Evolutionary conservation across 2,797 vertebrate species (phyloP), one percentile per base, ranked within the genome.

Genomic region (Miichthys miiuy): DNA sequence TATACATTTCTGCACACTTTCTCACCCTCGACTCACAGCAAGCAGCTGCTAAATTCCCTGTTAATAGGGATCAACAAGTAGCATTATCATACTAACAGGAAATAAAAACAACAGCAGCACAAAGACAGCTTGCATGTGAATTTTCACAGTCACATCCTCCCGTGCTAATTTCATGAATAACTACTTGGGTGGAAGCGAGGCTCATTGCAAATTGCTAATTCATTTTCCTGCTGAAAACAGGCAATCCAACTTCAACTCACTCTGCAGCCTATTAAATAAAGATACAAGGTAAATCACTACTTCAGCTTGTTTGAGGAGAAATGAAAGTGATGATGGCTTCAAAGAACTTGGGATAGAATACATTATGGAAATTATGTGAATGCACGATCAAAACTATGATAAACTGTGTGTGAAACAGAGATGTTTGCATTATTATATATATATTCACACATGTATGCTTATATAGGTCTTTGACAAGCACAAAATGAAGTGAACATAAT

Each of bases 151-250:
- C 2, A 12, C 50, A 70, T 38, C 12, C 41, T 27, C 44, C 21
- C 14, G 16, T 21, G 63, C 70, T 75, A 62, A 85, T 86, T 84
- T 88, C 54, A 66, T 58, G 27, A 87, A 80, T 78, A 87, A 84
- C 62, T 66, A 80, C 77, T 85, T 83, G 74, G 55, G 82, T 67
- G 79, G 79, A 83, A 77, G 84, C 34, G 54, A 54, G 47, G 58
- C 89, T 92, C 88, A 84, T 92, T 88, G 89, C 84, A 84, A 88
- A 88, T 67, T 89, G 88, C 75, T 80, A 89, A 88, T 91, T 79
- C 18, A 72, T 90, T 90, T 89, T 86, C 68, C 68, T 27, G 78
- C 82, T 71, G 79, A 79, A 91, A 81, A 85, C 60, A 87, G 80
- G 58, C 77, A 73, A 27, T 30, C 50, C 25, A 41, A 80, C 60